Conservation (phyloP, 2,113 vertebrate genomes). For the Patagioenas fasciata region DNA sequence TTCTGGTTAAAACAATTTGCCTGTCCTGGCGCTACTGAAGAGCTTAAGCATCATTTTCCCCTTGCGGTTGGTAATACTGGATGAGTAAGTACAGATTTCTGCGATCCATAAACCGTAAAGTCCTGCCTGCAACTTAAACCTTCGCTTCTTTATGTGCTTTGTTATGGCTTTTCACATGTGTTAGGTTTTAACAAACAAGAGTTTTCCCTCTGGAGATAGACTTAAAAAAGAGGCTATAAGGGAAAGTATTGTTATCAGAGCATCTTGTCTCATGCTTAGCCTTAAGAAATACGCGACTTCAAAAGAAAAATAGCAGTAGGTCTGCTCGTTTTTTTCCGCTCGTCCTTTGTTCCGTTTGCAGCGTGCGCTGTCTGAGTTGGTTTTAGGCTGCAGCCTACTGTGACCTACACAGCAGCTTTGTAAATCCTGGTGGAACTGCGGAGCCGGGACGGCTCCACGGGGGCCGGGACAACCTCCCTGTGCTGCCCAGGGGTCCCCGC, state of each 20-base stretch:
- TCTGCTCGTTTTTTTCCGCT: not conserved
- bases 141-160: constrained; percentile 42
- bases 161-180: constrained; percentile 64
- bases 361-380: not conserved
- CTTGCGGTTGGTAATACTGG: constrained; percentile 43
- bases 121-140: constrained; percentile 62
- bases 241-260: constrained; percentile 13
- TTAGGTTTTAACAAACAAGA: constrained; percentile 61
- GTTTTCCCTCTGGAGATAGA: constrained; percentile 59
- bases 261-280: constrained; percentile 33
- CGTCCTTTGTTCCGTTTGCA: not conserved
- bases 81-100: constrained; percentile 47
- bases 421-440: too few species aligned
- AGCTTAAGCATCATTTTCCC: constrained; percentile 57
- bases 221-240: constrained; percentile 39
- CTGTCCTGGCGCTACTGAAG: constrained; percentile 26
- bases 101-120: constrained; percentile 61
- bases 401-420: not conserved
- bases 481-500: not conserved
- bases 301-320: constrained; percentile 24
- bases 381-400: not conserved
- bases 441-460: not conserved
- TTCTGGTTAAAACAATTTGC: not conserved
- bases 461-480: not conserved
- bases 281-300: constrained; percentile 49